phyloP scores from a whole-genome alignment of 2,888 invertebrate genomes.

The Sesamia inferens region DNA sequence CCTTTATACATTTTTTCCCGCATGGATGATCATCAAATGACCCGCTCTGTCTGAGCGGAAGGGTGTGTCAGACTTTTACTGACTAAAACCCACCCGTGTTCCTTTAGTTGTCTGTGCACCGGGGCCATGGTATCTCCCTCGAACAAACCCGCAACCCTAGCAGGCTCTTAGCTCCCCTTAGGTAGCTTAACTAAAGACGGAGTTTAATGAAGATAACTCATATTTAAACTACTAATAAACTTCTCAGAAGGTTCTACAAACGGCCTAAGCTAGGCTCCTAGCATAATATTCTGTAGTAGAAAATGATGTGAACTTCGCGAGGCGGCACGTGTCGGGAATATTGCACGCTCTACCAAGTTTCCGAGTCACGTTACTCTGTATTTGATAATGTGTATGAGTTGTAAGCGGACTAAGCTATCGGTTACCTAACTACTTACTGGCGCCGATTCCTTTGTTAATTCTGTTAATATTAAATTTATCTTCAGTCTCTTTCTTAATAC shows the following conservation, averaged over 20 bases:
- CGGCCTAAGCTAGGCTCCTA: conserved; percentile 6
- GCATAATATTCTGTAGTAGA: not conserved
- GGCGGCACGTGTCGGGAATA: conserved; percentile 35
- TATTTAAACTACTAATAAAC: not conserved
- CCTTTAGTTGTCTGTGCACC: too few relatives aligned
- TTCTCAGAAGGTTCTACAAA: not conserved
- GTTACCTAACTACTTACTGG: not conserved
- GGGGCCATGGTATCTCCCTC: too few relatives aligned
- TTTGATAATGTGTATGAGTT: not conserved
- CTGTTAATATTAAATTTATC: too few relatives aligned
- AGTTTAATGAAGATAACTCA: not conserved
- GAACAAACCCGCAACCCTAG: too few relatives aligned
- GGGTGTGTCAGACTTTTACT: too few relatives aligned
- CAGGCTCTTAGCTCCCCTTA: not conserved
- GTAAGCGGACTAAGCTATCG: not conserved
- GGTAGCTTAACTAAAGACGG: not conserved
- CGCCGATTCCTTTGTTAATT: too few relatives aligned
- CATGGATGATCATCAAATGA: too few relatives aligned
- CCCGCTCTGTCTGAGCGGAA: too few relatives aligned
- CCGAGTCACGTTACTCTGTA: conserved; percentile 3
- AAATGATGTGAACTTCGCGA: conserved; percentile 12
- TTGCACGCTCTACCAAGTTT: conserved; percentile 29
- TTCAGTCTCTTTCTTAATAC: too few relatives aligned
- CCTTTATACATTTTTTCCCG: too few relatives aligned
- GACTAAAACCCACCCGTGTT: too few relatives aligned